Evolutionary conservation across 2,888 invertebrate genomes (phyloP).

Genomic region (Masnerella sp.): DNA sequence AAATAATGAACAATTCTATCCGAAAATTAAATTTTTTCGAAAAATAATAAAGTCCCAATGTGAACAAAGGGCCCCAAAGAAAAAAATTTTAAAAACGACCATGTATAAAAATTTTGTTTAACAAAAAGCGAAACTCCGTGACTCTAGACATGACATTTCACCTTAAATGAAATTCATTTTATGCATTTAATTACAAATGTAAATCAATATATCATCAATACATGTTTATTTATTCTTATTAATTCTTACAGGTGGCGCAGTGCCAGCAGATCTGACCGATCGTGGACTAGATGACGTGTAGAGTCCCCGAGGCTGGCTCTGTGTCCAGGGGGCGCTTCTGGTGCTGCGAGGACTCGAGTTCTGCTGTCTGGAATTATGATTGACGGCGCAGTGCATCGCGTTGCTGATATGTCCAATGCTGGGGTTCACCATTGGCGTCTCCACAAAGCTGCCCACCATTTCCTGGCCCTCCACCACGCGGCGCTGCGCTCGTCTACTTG

Average conservation of each 20-base stretch:
- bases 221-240: too few species aligned
- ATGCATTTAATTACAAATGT: too few species aligned
- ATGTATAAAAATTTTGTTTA: too few species aligned
- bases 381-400: conserved; percentile 62
- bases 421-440: conserved; percentile 66
- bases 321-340: conserved; percentile 89
- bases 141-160: too few species aligned
- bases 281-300: conserved; percentile 90
- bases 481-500: conserved; percentile 86
- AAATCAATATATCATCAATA: too few species aligned
- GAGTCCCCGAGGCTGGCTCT: conserved; percentile 86
- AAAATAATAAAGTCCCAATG: too few species aligned
- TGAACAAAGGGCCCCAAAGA: too few species aligned
- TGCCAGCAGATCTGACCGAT: conserved; percentile 86
- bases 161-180: too few species aligned
- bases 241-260: conserved; percentile 75
- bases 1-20: too few species aligned
- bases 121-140: too few species aligned
- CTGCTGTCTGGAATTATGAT: conserved; percentile 67
- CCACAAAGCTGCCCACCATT: conserved; percentile 76
- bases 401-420: conserved; percentile 64
- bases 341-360: conserved; percentile 85
- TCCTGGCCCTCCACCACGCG: conserved; percentile 82
- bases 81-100: too few species aligned
- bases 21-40: too few species aligned